Percentiles rank a stretch among this genome's conserved stretches.
phyloP scores from a whole-genome alignment of 2,888 invertebrate species.

The Hydropsyche betteni region DNA sequence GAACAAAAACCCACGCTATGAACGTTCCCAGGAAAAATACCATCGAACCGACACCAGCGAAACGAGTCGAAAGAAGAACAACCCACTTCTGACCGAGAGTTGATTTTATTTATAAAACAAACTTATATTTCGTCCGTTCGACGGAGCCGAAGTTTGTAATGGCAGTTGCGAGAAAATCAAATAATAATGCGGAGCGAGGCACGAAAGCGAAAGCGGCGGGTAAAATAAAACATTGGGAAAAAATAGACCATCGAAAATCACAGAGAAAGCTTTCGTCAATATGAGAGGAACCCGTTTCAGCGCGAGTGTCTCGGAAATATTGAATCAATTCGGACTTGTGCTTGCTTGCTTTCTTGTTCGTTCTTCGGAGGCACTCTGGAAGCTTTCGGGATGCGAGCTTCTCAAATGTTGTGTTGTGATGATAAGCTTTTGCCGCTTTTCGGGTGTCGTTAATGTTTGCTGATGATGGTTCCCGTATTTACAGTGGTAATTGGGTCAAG shows the following conservation, averaged over 20 bases:
- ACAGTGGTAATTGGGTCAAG: too few relatives aligned
- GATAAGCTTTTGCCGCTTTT: too few relatives aligned
- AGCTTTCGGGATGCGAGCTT: too few relatives aligned
- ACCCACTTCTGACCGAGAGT: slow-evolving; percentile 8
- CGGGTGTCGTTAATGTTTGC: too few relatives aligned
- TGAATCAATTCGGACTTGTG: too few relatives aligned
- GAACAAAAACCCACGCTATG: too few relatives aligned
- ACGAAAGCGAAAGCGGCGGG: not conserved
- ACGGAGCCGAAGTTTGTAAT: slow-evolving; percentile 18
- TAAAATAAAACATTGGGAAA: not conserved
- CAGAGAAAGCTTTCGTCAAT: slow-evolving; percentile 13
- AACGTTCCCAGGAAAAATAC: too few relatives aligned
- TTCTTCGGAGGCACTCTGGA: too few relatives aligned
- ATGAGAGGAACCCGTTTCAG: not conserved
- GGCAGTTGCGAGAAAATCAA: slow-evolving; percentile 14
- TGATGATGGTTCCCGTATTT: too few relatives aligned
- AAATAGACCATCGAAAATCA: slow-evolving; percentile 7
- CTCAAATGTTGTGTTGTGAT: too few relatives aligned
- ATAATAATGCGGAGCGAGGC: slow-evolving; percentile 15
- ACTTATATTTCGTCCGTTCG: not conserved
- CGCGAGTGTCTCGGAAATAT: not conserved
- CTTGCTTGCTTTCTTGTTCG: too few relatives aligned
- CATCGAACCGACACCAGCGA: not conserved
- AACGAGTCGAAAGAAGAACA: not conserved
- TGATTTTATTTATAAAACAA: slow-evolving; percentile 31